Conservation (phyloP, 2,888 invertebrate species). For the Mimachlamys varia region DNA sequence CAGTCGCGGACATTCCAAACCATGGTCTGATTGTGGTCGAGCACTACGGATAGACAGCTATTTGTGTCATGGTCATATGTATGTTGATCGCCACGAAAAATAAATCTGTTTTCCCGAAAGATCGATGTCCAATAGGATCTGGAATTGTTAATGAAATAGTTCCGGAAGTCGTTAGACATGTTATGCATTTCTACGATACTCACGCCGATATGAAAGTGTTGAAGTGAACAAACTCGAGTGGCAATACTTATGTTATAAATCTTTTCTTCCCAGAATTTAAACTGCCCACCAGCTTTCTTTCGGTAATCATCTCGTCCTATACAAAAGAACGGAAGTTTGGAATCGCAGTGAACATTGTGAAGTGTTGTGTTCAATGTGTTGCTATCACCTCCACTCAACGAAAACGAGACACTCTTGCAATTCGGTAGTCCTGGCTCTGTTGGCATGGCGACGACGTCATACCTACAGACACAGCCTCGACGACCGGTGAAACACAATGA, state of each 20-base stretch:
- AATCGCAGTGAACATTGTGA: neutral
- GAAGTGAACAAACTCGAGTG: neutral
- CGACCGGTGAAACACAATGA: neutral
- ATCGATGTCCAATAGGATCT: neutral
- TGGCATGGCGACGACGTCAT: neutral
- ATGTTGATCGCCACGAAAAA: neutral
- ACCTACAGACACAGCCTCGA: neutral
- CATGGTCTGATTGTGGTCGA: neutral
- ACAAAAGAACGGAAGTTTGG: constrained; percentile 14
- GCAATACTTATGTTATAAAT: neutral
- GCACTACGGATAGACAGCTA: neutral
- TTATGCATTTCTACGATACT: neutral
- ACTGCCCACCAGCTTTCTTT: neutral
- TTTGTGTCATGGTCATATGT: neutral
- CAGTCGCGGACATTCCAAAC: neutral
- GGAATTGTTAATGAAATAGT: neutral
- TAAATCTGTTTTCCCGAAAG: neutral
- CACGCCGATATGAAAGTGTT: neutral
- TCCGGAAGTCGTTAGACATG: neutral
- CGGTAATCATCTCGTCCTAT: neutral
- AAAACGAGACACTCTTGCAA: neutral
- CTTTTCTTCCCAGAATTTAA: neutral
- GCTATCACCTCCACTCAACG: neutral
- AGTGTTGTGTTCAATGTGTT: neutral
- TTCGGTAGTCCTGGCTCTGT: neutral